Evolutionary conservation across 2,113 vertebrate species (phyloP), one percentile per base, ranked within the genome.

Genomic region (Lasiurus borealis): DNA sequence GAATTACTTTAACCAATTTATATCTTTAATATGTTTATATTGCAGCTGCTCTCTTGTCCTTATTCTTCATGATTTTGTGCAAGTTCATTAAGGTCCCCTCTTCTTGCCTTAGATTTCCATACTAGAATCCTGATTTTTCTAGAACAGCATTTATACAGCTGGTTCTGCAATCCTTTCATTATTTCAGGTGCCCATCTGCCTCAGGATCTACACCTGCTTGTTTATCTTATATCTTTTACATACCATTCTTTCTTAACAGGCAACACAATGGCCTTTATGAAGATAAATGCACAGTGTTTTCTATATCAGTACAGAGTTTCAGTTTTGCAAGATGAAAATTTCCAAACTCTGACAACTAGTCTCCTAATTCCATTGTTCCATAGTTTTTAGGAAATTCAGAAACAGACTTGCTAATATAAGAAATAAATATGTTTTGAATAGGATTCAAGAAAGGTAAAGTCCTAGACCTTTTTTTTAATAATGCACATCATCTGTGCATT

Each of bases 361-460:
- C 52, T 84, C 29, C 59, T 77, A 76, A 87, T 84, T 85, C 83
- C 23, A 25, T 23, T 16, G 10, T 71, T 69, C 16, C 19, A 77
- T 6, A 31, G 36, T 54, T 82, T 81, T 77, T 72, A 78, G 48
- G 40, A 91, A 85, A 85, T 69, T 76, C 59, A 77, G n/a, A n/a
- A n/a, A n/a, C n/a, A n/a, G 9, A 85, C 12, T 27, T 81, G 14
- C 77, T 77, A 85, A 4, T 80, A 52, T 71, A 14, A 75, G 50
- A 50, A 94, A 91, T 18, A 8, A 72, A 5, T 48, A 34, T 88
- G 10, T 88, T 92, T 87, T 91, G 27, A 66, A n/a, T 48, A 72
- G 46, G 64, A 64, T 72, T 95, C 40, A 85, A 15, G 25, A 92
- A 59, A 84, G 40, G 75, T 62, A n/a, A 93, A 91, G 88, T 25